Conservation (phyloP, 2,888 invertebrate species). For the Mythimna loreyi region DNA sequence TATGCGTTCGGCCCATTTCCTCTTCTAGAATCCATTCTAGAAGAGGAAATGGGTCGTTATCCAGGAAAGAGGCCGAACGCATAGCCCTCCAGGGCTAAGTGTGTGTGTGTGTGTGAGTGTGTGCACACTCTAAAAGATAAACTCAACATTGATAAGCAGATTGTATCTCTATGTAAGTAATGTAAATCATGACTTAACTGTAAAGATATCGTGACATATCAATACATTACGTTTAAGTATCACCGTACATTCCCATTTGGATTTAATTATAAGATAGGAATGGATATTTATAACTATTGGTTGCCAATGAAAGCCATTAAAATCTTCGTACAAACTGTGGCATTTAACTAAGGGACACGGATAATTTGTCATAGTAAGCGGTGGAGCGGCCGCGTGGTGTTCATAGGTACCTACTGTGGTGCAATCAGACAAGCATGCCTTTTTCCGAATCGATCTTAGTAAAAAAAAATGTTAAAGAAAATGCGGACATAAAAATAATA, state of each 20-base stretch:
- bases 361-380: conserved; percentile 28
- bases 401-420: neutral
- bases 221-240: conserved; percentile 6
- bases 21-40: too few species aligned
- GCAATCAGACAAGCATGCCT: neutral
- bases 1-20: too few species aligned
- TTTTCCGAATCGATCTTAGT: neutral
- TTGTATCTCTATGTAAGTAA: neutral
- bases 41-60: too few species aligned
- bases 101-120: too few species aligned
- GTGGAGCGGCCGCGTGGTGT: neutral
- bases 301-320: conserved; percentile 12
- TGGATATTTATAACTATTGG: conserved; percentile 17
- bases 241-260: neutral
- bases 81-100: too few species aligned
- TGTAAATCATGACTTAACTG: conserved; percentile 5
- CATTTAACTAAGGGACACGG: neutral
- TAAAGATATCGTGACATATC: conserved; percentile 9
- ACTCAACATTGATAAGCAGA: too few species aligned
- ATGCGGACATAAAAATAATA: too few species aligned
- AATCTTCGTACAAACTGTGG: conserved; percentile 15
- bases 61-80: too few species aligned
- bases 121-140: too few species aligned
- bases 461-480: neutral
- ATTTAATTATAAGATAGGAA: conserved; percentile 32